Percentiles rank a stretch among this genome's conserved stretches.
phyloP scores from a whole-genome alignment of 2,888 invertebrate genomes.

The Pollenia griseotomentosa region DNA sequence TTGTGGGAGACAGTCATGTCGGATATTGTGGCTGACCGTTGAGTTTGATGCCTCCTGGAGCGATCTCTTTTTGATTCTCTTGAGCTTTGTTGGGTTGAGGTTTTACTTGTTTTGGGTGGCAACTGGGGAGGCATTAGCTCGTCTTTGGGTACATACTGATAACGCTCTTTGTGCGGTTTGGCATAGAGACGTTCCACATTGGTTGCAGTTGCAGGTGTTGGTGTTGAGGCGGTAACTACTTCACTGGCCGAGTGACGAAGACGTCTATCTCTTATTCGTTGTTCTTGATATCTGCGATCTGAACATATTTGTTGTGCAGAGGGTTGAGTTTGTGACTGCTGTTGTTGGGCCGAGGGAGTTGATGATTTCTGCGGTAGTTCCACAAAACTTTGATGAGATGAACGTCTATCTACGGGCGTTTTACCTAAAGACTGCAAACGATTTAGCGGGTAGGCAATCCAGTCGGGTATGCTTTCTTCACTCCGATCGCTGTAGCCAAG shows the following conservation, averaged over 20 bases:
- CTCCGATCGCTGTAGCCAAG: slow-evolving; percentile 82
- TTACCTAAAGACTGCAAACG: slow-evolving; percentile 82
- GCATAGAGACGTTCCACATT: slow-evolving; percentile 82
- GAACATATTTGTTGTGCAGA: slow-evolving; percentile 70
- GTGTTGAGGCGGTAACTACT: slow-evolving; percentile 80
- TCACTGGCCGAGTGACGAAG: slow-evolving; percentile 83
- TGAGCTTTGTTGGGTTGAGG: slow-evolving; percentile 66
- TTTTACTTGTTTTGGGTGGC: slow-evolving; percentile 74
- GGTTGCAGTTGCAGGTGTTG: slow-evolving; percentile 74
- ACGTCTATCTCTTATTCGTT: slow-evolving; percentile 80
- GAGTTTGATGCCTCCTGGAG: slow-evolving; percentile 84
- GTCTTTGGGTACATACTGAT: slow-evolving; percentile 83
- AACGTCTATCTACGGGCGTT: slow-evolving; percentile 71
- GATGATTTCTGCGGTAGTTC: slow-evolving; percentile 75
- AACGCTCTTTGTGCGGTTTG: slow-evolving; percentile 83
- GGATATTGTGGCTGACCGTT: slow-evolving; percentile 84
- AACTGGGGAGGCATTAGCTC: slow-evolving; percentile 74
- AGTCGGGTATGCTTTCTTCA: slow-evolving; percentile 81
- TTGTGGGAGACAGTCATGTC: slow-evolving; percentile 82
- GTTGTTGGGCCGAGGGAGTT: slow-evolving; percentile 74
- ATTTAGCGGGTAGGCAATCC: slow-evolving; percentile 83
- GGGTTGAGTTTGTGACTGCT: slow-evolving; percentile 74
- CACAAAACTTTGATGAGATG: slow-evolving; percentile 76
- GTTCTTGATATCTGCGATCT: slow-evolving; percentile 75
- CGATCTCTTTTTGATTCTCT: slow-evolving; percentile 81